phyloP scores from a whole-genome alignment of 2,113 vertebrate species.

The Phycodurus eques region DNA sequence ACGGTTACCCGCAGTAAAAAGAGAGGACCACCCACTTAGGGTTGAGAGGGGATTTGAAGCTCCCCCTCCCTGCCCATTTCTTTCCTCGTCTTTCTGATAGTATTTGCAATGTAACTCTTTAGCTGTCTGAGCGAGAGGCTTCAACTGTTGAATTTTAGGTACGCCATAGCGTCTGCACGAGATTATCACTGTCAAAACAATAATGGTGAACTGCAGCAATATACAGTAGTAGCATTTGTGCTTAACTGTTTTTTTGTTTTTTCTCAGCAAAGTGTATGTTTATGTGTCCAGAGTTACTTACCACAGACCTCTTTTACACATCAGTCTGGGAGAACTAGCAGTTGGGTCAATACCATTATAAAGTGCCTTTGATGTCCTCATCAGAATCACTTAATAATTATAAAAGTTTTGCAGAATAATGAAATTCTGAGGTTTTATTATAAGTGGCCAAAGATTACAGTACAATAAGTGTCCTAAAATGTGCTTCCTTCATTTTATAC shows the following conservation, averaged over 20 bases:
- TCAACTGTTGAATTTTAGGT: background rate
- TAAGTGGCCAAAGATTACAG: background rate
- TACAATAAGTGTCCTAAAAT: background rate
- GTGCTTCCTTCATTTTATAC: background rate
- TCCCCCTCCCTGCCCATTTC: slow-evolving; percentile 71
- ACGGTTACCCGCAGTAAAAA: slow-evolving; percentile 72
- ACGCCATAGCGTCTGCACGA: background rate
- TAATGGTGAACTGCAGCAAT: background rate
- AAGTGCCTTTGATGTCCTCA: background rate
- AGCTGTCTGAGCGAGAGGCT: slow-evolving; percentile 36
- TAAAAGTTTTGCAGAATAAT: background rate
- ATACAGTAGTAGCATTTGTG: background rate
- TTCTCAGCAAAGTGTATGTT: background rate
- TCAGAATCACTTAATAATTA: background rate
- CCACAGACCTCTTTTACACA: background rate
- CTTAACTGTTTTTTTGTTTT: background rate
- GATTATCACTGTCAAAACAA: background rate
- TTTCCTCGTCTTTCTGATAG: slow-evolving; percentile 68
- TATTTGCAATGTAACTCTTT: slow-evolving; percentile 51
- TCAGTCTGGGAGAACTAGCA: background rate
- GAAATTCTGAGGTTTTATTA: background rate
- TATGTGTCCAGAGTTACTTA: background rate
- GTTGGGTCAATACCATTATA: background rate
- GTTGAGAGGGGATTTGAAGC: slow-evolving; percentile 76
- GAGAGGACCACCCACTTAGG: slow-evolving; percentile 82